Percentiles rank a stretch among this genome's conserved stretches.
phyloP scores from a whole-genome alignment of 2,113 vertebrate species.

The Rhizomys pruinosus region DNA sequence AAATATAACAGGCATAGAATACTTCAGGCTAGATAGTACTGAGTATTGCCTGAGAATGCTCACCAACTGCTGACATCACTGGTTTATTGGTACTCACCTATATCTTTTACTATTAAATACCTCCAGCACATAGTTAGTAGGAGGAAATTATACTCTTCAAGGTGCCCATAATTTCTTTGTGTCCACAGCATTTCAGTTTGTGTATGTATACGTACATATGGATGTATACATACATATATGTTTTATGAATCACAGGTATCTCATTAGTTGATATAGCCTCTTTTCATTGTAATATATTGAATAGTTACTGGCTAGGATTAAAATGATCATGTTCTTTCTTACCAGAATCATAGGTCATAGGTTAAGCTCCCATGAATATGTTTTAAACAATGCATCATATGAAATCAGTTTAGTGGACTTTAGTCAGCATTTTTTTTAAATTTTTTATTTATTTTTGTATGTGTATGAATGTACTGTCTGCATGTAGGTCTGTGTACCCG shows the following conservation, averaged over 20 bases:
- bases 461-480: too few relatives aligned
- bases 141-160: not conserved
- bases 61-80: not conserved
- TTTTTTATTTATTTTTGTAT: too few relatives aligned
- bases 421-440: conserved; percentile 44
- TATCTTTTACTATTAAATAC: not conserved
- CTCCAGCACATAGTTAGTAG: conserved; percentile 34
- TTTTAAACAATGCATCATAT: conserved; percentile 24
- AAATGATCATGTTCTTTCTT: not conserved
- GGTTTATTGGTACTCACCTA: not conserved
- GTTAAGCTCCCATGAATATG: not conserved
- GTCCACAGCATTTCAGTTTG: not conserved
- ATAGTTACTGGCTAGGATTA: not conserved
- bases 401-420: not conserved
- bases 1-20: not conserved
- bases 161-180: conserved; percentile 30
- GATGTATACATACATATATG: not conserved
- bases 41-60: not conserved
- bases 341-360: not conserved
- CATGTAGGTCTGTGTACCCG: too few relatives aligned
- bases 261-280: not conserved
- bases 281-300: conserved; percentile 43
- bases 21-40: not conserved
- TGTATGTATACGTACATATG: not conserved
- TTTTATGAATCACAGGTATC: conserved; percentile 35